These are phyloP conservation scores for Lacerta viridis DNA, from an alignment of 2,797 vertebrate genomes.

Conservation along the genomic window DNA sequence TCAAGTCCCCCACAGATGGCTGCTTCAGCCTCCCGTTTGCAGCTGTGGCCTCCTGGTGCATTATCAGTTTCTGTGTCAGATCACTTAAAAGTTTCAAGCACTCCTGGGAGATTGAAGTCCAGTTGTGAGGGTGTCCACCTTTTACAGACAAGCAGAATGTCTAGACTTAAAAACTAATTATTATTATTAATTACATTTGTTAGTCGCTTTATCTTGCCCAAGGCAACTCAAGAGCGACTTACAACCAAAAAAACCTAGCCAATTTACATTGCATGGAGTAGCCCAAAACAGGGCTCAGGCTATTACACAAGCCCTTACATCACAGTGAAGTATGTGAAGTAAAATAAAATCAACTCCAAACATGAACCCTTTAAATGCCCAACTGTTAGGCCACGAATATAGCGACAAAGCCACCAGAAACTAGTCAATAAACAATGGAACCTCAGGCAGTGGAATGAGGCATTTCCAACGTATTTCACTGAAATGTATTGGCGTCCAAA, in stretches of 20 bases:
- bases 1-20: slow-evolving; percentile 80
- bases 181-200: too few relatives aligned
- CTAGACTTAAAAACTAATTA: neutral
- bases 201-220: too few relatives aligned
- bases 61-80: slow-evolving; percentile 90
- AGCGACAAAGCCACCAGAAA: slow-evolving; percentile 25
- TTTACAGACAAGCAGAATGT: slow-evolving; percentile 40
- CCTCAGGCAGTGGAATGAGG: slow-evolving; percentile 10
- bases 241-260: too few relatives aligned
- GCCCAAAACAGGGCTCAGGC: neutral
- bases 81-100: slow-evolving; percentile 90
- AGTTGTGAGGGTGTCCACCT: slow-evolving; percentile 97
- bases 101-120: slow-evolving; percentile 92
- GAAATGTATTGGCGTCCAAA: slow-evolving; percentile 3
- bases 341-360: neutral
- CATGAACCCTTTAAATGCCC: neutral
- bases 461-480: slow-evolving; percentile 4
- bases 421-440: slow-evolving; percentile 15
- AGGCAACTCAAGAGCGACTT: too few relatives aligned
- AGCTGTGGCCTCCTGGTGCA: slow-evolving; percentile 91
- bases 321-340: neutral
- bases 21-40: slow-evolving; percentile 90
- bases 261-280: too few relatives aligned
- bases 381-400: neutral
- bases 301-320: neutral